Base-by-base conservation (phyloP, 2,888 invertebrate genomes). In the Timandra comae region DNA sequence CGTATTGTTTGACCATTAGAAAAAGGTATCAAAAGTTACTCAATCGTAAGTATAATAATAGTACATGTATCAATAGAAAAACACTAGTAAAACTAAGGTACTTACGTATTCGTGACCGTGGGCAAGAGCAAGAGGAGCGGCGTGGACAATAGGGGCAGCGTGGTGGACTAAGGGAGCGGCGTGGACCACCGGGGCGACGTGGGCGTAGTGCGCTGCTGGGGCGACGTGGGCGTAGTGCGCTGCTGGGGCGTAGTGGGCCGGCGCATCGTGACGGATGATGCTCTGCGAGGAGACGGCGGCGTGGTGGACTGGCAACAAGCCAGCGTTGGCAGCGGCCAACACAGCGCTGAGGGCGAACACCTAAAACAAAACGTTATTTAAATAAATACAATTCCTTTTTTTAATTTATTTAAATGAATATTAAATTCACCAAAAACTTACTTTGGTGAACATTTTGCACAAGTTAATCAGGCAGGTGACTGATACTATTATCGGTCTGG, bases 381-480 rank as follows among this genome's bases (percentile, higher is more conserved):
- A 29, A 35, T 27, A 39, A n/a, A n/a, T n/a, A n/a, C n/a, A n/a
- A n/a, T n/a, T n/a, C n/a, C n/a, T n/a, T 28, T 19, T 29, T 9
- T 13, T 35, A 20, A 25, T 38, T 12, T 13, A 24, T 32, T 30
- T 38, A 3, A 5, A 34, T 11, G 0, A 30, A 38, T 40, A 32
- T 27, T 30, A n/a, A n/a, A n/a, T n/a, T 27, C 19, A 29, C 29
- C 27, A 33, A 25, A 26, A 30, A 70, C 84, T 84, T 80, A 85
- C 85, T 84, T 85, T 85, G 60, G 79, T 72, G 73, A 85, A 84
- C 85, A 85, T 85, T 79, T 82, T 85, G 80, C 77, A 68, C 73
- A 71, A 70, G 70, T 66, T 80, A 82, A 78, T 74, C 76, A 74
- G 67, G 66, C 74, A 76, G 74, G 73, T 80, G 80, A 85, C 79